Percentiles rank a stretch among this genome's conserved stretches.
Evolutionary conservation across 2,888 invertebrate genomes (phyloP).

Genomic region (Anticlea derivata): DNA sequence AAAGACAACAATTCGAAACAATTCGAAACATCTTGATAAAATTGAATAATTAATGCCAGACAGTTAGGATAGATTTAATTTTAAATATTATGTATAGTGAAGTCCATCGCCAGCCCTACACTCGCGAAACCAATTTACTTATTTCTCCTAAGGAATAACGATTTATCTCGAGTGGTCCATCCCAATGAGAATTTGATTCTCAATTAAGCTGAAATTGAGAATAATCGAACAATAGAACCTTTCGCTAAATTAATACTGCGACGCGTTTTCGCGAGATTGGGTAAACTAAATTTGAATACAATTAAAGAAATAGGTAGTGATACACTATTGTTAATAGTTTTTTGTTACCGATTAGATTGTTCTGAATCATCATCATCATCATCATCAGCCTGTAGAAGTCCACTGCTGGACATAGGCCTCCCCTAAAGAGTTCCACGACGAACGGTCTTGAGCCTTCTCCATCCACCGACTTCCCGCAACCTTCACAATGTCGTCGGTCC

Average conservation of each 20-base stretch:
- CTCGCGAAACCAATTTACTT: constrained; percentile 50
- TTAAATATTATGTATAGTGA: background rate
- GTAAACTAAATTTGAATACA: constrained; percentile 25
- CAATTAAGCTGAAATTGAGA: constrained; percentile 56
- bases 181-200: constrained; percentile 56
- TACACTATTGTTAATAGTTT: background rate
- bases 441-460: too few relatives aligned
- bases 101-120: constrained; percentile 12
- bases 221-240: constrained; percentile 44
- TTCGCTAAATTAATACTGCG: constrained; percentile 44
- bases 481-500: too few relatives aligned
- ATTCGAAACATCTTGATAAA: too few relatives aligned
- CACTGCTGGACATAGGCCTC: too few relatives aligned
- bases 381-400: too few relatives aligned
- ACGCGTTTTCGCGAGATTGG: constrained; percentile 21
- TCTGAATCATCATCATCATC: too few relatives aligned
- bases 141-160: constrained; percentile 52
- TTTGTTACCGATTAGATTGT: background rate
- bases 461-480: too few relatives aligned
- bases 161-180: constrained; percentile 52
- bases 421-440: too few relatives aligned
- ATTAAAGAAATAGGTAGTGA: constrained; percentile 8
- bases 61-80: too few relatives aligned
- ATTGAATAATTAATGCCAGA: too few relatives aligned
- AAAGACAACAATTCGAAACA: too few relatives aligned